Conservation (phyloP, 35 echinoderm and acorn worm genomes). For the Heliocidaris tuberculata region DNA sequence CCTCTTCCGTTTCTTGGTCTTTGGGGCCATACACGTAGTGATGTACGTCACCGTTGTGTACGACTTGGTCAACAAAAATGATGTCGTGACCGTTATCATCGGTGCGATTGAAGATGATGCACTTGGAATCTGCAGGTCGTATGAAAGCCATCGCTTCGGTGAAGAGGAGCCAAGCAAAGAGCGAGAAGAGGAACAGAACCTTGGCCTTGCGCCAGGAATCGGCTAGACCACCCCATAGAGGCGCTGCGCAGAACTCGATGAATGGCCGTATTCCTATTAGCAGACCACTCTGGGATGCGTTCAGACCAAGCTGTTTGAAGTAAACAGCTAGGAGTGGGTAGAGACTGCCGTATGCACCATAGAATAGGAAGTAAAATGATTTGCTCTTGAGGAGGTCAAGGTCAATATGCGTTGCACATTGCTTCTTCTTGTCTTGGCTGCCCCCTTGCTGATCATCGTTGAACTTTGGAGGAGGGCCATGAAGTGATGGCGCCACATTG, state of each 20-base stretch:
- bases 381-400: constrained; percentile 83
- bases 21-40: neutral
- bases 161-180: constrained; percentile 83
- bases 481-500: constrained; percentile 51
- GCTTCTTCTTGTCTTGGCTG: constrained; percentile 42
- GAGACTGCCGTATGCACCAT: constrained; percentile 87
- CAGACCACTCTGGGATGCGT: constrained; percentile 79
- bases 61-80: constrained; percentile 1
- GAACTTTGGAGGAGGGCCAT: constrained; percentile 11
- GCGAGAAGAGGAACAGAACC: constrained; percentile 81
- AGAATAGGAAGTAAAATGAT: constrained; percentile 88
- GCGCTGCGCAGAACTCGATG: constrained; percentile 89
- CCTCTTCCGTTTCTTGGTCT: neutral
- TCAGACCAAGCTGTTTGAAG: constrained; percentile 92
- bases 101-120: constrained; percentile 64
- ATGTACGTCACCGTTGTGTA: constrained; percentile 11
- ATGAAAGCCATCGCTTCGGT: constrained; percentile 84
- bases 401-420: constrained; percentile 61
- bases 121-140: constrained; percentile 61
- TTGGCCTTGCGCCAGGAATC: constrained; percentile 93
- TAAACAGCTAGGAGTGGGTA: constrained; percentile 91
- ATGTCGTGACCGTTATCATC: constrained; percentile 24
- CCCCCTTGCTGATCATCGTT: constrained; percentile 33
- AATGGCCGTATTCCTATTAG: constrained; percentile 89
- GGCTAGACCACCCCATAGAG: constrained; percentile 79